Evolutionary conservation across 2,113 vertebrate genomes (phyloP), one percentile per base, ranked within the genome.

Genomic region (Oreochromis niloticus): DNA sequence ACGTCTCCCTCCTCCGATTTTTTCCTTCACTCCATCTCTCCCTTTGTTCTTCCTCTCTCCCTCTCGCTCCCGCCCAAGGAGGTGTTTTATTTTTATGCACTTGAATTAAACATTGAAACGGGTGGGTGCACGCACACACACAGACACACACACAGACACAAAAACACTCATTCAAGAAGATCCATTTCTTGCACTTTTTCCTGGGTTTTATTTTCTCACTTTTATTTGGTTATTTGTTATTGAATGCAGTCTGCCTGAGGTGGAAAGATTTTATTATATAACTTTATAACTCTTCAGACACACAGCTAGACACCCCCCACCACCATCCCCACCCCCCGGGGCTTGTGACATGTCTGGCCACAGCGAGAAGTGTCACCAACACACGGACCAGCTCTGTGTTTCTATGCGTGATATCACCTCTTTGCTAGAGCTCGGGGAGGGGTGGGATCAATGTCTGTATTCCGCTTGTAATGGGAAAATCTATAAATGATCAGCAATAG

Each of bases 391-490:
- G 22, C 82, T 86, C 36, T 59, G 50, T 71, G 41, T 82, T 24
- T 68, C 22, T 71, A 54, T 48, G 63, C 59, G 30, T 85, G 90
- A 95, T 87, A 90, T 92, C 93, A 86, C 63, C 81, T 82, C 86
- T 83, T 88, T 34, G 39, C 59, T 39, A 34, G 75, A 80, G 71
- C 87, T 92, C 88, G 66, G 52, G 86, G 79, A 82, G 50, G 9
- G 17, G 61, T 56, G 85, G 56, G 90, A 96, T 95, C 95, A 89
- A 94, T 95, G 89, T 46, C 71, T 82, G 91, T 93, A 88, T 94
- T 91, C 90, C 81, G 82, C 84, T 82, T 87, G 81, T 93, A 96
- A 96, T 93, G 94, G 94, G 89, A 87, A 87, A 95, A 95, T 96
- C 95, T 41, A 96, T 95, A 84, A 61, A 83, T 93, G 94, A 95